Percentiles rank a stretch among this genome's conserved stretches.
These are phyloP conservation scores for Tortrix viridana DNA, from an alignment of 2,888 invertebrate genomes.

Conservation along the genomic window DNA sequence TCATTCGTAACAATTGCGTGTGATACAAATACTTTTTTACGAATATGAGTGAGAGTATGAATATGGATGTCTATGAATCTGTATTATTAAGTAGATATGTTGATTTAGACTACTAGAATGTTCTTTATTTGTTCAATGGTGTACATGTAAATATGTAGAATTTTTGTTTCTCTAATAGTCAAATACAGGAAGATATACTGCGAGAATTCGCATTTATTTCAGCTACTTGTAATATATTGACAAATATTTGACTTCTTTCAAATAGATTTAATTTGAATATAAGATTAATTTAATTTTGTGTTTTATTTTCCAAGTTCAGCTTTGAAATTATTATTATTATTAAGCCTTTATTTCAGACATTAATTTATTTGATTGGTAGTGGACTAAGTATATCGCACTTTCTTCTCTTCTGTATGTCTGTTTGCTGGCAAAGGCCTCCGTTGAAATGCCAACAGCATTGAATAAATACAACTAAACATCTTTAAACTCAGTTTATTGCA, in stretches of 20 bases:
- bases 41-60: constrained; percentile 35
- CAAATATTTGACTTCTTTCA: constrained; percentile 45
- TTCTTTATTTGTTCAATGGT: constrained; percentile 33
- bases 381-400: no score
- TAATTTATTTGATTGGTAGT: no score
- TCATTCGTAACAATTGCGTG: constrained; percentile 48
- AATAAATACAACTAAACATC: neutral
- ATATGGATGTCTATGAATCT: constrained; percentile 39
- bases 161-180: constrained; percentile 37
- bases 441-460: no score
- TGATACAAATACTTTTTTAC: constrained; percentile 40
- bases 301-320: constrained; percentile 15
- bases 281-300: constrained; percentile 49
- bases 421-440: no score
- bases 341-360: no score
- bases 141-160: constrained; percentile 44
- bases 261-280: constrained; percentile 70
- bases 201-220: constrained; percentile 62
- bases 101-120: constrained; percentile 26
- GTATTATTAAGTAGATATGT: constrained; percentile 33
- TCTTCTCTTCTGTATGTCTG: no score
- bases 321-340: no score
- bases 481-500: constrained; percentile 58
- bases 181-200: constrained; percentile 55
- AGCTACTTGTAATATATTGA: constrained; percentile 52